phyloP scores from a whole-genome alignment of 2,797 vertebrate species.

The Emydoidea blandingii region DNA sequence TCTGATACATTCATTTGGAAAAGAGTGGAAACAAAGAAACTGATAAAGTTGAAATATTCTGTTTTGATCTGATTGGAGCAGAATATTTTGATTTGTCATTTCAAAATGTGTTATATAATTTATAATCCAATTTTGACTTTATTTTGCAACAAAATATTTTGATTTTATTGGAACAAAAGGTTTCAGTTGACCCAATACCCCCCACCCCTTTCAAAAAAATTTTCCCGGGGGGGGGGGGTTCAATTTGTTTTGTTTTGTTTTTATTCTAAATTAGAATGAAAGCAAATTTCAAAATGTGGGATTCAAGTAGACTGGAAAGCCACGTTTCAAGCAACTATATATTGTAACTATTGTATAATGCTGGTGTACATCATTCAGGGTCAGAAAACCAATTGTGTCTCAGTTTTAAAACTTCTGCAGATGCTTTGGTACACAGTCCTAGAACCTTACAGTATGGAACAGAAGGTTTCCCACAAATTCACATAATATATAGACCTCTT shows the following conservation, averaged over 20 bases:
- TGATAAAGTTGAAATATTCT: neutral
- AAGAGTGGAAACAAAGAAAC: neutral
- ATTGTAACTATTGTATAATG: neutral
- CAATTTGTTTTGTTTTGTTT: neutral
- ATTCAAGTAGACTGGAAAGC: neutral
- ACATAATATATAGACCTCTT: neutral
- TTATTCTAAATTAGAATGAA: neutral
- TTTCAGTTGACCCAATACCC: no score
- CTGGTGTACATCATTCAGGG: fast-evolving
- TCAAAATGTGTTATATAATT: neutral
- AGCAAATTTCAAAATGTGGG: neutral
- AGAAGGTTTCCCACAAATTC: neutral
- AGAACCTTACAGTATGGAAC: neutral
- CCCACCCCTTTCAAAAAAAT: neutral
- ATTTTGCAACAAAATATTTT: no score
- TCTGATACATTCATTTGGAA: neutral
- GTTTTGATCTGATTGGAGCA: neutral
- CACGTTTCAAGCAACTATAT: neutral
- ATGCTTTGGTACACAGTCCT: neutral
- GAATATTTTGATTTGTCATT: neutral
- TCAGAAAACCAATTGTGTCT: neutral
- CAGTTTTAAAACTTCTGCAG: neutral
- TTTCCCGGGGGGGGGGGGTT: neutral
- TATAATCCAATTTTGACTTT: no score
- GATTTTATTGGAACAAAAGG: no score